These are phyloP conservation scores for Gallinago stenura DNA, from an alignment of 2,797 vertebrate genomes.

Conservation along the genomic window DNA sequence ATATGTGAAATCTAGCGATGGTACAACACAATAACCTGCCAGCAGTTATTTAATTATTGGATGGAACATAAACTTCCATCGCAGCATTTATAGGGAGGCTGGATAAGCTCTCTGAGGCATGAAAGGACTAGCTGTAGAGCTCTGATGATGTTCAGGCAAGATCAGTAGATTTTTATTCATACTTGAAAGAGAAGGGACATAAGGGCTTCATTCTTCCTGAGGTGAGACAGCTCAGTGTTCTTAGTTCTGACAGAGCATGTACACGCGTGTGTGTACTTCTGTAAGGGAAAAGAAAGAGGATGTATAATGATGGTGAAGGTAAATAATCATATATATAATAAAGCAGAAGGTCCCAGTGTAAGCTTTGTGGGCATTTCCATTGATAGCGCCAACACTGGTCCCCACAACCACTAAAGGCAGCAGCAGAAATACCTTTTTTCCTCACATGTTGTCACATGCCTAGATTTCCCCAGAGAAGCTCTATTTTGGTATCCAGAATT, in stretches of 20 bases:
- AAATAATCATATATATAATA: not conserved
- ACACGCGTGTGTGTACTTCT: not conserved
- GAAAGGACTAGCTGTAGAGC: not conserved
- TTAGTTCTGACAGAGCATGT: not conserved
- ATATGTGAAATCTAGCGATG: not conserved
- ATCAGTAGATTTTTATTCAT: slow-evolving; percentile 34
- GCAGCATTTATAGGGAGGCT: not conserved
- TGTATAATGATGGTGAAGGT: not conserved
- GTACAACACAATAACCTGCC: not conserved
- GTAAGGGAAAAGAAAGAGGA: not conserved
- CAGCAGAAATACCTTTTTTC: not conserved
- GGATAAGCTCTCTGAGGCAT: slow-evolving; percentile 26
- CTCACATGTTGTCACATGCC: not conserved
- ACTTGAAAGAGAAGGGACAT: not conserved
- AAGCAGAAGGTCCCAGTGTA: not conserved
- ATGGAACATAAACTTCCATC: slow-evolving; percentile 39
- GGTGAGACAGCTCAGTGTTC: not conserved
- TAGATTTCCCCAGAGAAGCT: not conserved
- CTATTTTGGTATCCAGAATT: not conserved
- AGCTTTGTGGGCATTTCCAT: not conserved
- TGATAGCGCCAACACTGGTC: not conserved
- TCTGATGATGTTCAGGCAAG: not conserved
- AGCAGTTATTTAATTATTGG: not conserved
- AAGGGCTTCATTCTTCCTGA: not conserved
- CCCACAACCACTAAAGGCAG: not conserved